Evolutionary conservation across 2,797 vertebrate species (phyloP).

Genomic region (Phyllotis vaccarum): DNA sequence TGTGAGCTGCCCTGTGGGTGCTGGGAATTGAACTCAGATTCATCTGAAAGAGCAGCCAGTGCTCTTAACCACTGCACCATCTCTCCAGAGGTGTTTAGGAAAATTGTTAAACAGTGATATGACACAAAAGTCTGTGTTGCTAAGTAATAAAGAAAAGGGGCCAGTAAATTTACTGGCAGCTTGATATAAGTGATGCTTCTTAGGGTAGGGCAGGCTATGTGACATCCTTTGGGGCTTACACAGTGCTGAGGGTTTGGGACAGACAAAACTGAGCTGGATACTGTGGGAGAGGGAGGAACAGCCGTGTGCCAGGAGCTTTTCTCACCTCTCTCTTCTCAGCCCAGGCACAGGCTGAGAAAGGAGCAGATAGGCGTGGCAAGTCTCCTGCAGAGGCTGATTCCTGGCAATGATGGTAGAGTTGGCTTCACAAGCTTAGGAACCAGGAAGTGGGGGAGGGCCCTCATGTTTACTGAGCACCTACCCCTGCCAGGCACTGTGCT

Average conservation of each 20-base stretch:
- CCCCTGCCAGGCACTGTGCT: constrained; percentile 57
- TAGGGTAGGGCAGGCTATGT: too few species aligned
- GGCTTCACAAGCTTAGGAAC: constrained; percentile 58
- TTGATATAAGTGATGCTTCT: background rate
- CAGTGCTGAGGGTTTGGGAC: background rate
- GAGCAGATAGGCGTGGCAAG: background rate
- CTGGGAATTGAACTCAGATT: background rate
- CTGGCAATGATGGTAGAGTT: constrained; percentile 65
- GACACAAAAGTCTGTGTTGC: background rate
- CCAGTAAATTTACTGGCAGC: background rate
- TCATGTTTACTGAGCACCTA: constrained; percentile 53
- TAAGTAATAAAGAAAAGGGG: background rate
- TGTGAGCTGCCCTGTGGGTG: background rate
- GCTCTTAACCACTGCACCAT: background rate
- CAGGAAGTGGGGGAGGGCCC: constrained; percentile 71
- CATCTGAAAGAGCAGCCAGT: background rate
- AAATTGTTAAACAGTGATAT: constrained; percentile 1
- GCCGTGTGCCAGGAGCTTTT: background rate
- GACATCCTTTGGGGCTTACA: background rate
- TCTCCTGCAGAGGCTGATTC: constrained; percentile 45
- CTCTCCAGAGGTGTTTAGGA: constrained; percentile 14
- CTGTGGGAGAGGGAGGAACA: background rate
- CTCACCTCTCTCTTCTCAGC: background rate
- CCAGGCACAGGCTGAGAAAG: background rate
- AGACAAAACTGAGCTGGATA: background rate